Evolutionary conservation across 30 jellyfish, hydroid and myxozoan genomes (phyloP).

Genomic region (Morbakka virulenta): DNA sequence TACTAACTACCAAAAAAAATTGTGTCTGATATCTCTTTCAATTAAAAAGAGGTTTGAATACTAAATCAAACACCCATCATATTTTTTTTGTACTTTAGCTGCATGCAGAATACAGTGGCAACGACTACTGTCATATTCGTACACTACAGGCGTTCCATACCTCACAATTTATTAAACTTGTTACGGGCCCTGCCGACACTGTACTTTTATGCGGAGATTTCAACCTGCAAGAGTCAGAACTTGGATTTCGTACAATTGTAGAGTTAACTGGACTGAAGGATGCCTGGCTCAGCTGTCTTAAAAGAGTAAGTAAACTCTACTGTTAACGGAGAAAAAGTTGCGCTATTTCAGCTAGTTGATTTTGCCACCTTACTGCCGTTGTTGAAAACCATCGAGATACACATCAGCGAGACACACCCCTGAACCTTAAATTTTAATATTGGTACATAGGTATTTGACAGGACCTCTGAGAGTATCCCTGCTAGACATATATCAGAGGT

Average conservation of each 20-base stretch:
- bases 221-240: constrained; percentile 65
- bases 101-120: constrained; percentile 74
- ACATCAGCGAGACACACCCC: too few relatives aligned
- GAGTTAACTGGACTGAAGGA: constrained; percentile 43
- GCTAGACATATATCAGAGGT: too few relatives aligned
- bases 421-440: too few relatives aligned
- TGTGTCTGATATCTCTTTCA: too few relatives aligned
- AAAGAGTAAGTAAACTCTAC: constrained; percentile 62
- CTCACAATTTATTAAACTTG: constrained; percentile 47
- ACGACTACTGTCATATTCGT: constrained; percentile 64
- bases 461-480: too few relatives aligned
- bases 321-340: not conserved
- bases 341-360: too few relatives aligned
- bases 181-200: constrained; percentile 75
- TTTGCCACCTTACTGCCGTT: not conserved
- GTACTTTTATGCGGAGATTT: constrained; percentile 84
- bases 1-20: too few relatives aligned
- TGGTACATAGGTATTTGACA: not conserved
- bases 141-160: constrained; percentile 71
- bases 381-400: not conserved
- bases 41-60: too few relatives aligned
- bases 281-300: constrained; percentile 39
- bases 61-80: too few relatives aligned
- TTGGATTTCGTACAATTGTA: constrained; percentile 61
- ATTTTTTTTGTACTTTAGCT: constrained; percentile 20